These are phyloP conservation scores for Piprites chloris DNA, from an alignment of 2,113 vertebrate species.

Conservation along the genomic window DNA sequence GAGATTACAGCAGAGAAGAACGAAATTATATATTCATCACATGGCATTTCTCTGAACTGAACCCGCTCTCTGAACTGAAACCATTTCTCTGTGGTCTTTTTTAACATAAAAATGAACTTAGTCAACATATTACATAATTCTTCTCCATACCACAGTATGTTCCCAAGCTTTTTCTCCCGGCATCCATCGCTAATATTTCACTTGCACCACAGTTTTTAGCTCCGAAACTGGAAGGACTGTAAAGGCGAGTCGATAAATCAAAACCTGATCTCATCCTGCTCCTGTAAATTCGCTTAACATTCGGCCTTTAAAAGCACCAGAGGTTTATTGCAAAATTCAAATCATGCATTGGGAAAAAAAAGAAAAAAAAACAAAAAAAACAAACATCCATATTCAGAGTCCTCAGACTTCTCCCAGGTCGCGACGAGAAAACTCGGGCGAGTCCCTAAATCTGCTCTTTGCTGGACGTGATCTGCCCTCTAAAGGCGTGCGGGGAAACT, in stretches of 20 bases:
- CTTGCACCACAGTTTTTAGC: not conserved
- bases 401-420: not conserved
- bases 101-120: constrained; percentile 4
- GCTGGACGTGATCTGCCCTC: constrained; percentile 61
- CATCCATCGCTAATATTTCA: not conserved
- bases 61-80: not conserved
- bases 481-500: constrained; percentile 38
- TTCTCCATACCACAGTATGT: not conserved
- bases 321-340: not conserved
- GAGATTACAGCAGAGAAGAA: not conserved
- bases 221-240: not conserved
- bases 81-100: not conserved
- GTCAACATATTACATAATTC: not conserved
- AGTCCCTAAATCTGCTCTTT: not conserved
- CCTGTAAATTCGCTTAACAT: not conserved
- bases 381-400: fast-evolving
- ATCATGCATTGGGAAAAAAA: not conserved
- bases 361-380: not conserved
- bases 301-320: not conserved
- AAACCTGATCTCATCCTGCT: not conserved
- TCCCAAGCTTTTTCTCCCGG: not conserved
- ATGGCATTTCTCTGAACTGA: not conserved
- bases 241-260: not conserved
- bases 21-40: not conserved
- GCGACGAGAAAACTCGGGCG: fast-evolving